These are phyloP conservation scores for Malacoraja senta DNA, from an alignment of 2,797 vertebrate species.

Conservation along the genomic window DNA sequence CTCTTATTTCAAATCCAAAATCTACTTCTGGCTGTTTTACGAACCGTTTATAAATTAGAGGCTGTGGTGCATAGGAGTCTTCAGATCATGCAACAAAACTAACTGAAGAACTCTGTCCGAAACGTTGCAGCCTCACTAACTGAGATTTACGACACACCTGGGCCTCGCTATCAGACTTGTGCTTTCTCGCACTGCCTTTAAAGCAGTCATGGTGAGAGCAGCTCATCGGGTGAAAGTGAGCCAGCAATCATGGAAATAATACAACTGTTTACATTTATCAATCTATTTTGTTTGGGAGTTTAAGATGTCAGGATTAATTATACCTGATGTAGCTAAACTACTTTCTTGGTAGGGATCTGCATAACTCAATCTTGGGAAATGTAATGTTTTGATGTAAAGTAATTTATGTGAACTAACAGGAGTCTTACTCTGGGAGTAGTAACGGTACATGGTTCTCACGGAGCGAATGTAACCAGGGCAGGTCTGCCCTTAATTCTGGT, in stretches of 20 bases:
- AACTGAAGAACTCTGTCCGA: neutral
- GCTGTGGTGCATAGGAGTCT: neutral
- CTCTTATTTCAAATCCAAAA: conserved; percentile 31
- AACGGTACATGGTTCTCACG: neutral
- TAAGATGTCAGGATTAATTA: neutral
- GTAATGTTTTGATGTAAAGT: conserved; percentile 12
- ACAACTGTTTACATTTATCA: conserved; percentile 24
- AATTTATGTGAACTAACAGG: neutral
- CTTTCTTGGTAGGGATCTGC: neutral
- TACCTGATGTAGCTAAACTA: neutral
- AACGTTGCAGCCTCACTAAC: neutral
- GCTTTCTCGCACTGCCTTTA: neutral
- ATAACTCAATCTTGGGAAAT: neutral
- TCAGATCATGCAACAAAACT: neutral
- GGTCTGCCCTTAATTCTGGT: neutral
- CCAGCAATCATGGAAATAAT: neutral
- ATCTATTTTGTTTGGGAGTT: neutral
- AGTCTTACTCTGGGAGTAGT: neutral
- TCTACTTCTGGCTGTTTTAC: conserved; percentile 10
- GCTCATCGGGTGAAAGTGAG: neutral
- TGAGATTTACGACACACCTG: neutral
- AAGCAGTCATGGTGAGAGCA: neutral
- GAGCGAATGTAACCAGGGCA: neutral
- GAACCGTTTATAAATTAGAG: neutral
- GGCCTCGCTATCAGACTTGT: neutral